phyloP scores from a whole-genome alignment of 1,140 invertebrate species.

The Drosophila grimshawi region DNA sequence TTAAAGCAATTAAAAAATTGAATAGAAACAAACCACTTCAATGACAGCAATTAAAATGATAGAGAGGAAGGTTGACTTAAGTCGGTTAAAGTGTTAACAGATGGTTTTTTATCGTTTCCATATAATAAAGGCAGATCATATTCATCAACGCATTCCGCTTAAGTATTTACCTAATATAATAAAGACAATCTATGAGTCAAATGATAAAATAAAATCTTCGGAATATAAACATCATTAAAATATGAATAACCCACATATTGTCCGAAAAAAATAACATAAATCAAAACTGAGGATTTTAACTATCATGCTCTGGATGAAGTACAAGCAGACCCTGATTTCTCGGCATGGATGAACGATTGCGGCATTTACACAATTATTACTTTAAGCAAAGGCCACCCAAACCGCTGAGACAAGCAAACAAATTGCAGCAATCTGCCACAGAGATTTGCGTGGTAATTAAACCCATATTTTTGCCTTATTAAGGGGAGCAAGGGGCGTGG shows the following conservation, averaged over 20 bases:
- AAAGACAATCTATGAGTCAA: no score
- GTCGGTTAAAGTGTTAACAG: no score
- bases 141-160: no score
- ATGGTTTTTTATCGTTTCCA: no score
- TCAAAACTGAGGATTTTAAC: constrained; percentile 3
- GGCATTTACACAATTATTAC: constrained; percentile 30
- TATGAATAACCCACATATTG: background rate
- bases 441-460: constrained; percentile 36
- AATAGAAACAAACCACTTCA: constrained; percentile 6
- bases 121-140: no score
- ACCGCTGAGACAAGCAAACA: constrained; percentile 31
- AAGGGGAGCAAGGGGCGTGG: constrained; percentile 5
- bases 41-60: background rate
- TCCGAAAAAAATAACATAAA: constrained; percentile 5
- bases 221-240: background rate
- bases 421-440: constrained; percentile 31
- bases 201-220: background rate
- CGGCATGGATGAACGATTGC: constrained; percentile 22
- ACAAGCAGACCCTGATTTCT: constrained; percentile 23
- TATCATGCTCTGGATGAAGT: background rate
- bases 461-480: constrained; percentile 39
- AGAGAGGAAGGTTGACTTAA: no score
- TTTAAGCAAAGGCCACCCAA: constrained; percentile 21
- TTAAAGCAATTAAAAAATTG: constrained; percentile 37
- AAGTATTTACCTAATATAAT: no score